Evolutionary conservation across 1,140 invertebrate genomes (phyloP), one percentile per base, ranked within the genome.

Genomic region (Zophobas atratus): DNA sequence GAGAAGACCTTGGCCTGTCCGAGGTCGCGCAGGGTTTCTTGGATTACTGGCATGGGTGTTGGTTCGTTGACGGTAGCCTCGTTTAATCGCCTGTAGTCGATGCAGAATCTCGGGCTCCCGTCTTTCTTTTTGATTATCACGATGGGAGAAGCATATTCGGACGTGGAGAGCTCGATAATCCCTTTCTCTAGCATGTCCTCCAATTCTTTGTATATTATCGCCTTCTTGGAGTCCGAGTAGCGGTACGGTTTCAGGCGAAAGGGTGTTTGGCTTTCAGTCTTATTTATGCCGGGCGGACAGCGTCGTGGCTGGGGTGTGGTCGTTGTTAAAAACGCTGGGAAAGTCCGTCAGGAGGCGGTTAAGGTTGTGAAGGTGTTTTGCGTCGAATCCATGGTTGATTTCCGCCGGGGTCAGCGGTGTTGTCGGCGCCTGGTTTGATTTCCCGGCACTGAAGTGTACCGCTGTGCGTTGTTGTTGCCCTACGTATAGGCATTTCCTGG

Each of bases 41-140:
- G 5, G 6, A 83, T 81, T 1, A 60, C 8, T 36, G 83, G 82
- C 5, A 86, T 20, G 20, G 20, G 46, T 2, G 81, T 80, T 20
- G 82, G 8, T 86, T 84, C 6, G 81, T 78, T 4, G 74, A 79
- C 0, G 86, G 89, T 0, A 87, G 81, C 0, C 67, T 20, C 43
- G 79, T 91, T 88, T 20, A 88, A 57, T 34, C 72, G 79, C 3
- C 87, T 67, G 70, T 80, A 88, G 70, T 88, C 86, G 0, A 87
- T 81, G 60, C 86, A 87, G 6, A 87, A 70, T 8, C 86, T 49
- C 5, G 82, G 57, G 0, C 74, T 75, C 6, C 85, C 86, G 55
- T 85, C 81, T 6, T 82, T 81, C 70, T 87, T 87, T 34, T 80
- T 82, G 0, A 87, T 85, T 3, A 86, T 48, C 0, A 87, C 78